Base-by-base conservation (phyloP, 2,113 vertebrate species). In the Neogobius melanostomus region DNA sequence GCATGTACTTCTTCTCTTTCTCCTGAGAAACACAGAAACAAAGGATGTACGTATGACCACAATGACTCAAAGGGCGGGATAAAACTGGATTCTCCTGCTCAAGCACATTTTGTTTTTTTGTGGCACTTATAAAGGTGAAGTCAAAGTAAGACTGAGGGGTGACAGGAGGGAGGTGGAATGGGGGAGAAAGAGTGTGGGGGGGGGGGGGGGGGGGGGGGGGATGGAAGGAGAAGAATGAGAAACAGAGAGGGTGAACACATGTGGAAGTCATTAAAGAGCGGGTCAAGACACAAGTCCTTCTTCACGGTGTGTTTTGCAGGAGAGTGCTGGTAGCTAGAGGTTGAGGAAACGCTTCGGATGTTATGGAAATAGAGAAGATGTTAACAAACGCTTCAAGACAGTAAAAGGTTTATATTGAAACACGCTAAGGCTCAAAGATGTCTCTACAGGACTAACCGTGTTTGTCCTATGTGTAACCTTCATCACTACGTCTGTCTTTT, bases 1-100 rank as follows among this genome's bases (percentile, higher is more conserved):
- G 95, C 96, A 98, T 98, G 82, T 98, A 98, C 74, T 98, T 98
- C 92, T 98, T 98, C 88, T 98, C 97, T 81, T 98, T 98, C 91
- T 99, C 97, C 97, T 99, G 86, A 52, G 6, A 48, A 68, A 0
- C 57, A 77, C 62, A 36, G 36, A 68, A 75, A 83, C 71, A 86
- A 69, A 75, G 48, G 71, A 60, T 59, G 69, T 21, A 21, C 21
- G 21, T 2, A 47, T 16, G 44, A 72, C 53, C 0, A 4, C 16
- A 15, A 6, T 51, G 36, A 68, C 57, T 45, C 53, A 56, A 11
- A 11, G 17, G 9, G 53, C 28, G 28, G 28, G 36, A 74, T 59
- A 63, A 46, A 57, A 6, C 42, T 54, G 43, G 8, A 50, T 50
- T 14, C 15, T 2, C 43, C 49, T 68, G 21, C 68, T 63, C 44